Percentiles rank a stretch among this genome's conserved stretches.
These are phyloP conservation scores for Drosophila nigritarsus DNA, from an alignment of 2,888 invertebrate genomes.

Conservation along the genomic window DNA sequence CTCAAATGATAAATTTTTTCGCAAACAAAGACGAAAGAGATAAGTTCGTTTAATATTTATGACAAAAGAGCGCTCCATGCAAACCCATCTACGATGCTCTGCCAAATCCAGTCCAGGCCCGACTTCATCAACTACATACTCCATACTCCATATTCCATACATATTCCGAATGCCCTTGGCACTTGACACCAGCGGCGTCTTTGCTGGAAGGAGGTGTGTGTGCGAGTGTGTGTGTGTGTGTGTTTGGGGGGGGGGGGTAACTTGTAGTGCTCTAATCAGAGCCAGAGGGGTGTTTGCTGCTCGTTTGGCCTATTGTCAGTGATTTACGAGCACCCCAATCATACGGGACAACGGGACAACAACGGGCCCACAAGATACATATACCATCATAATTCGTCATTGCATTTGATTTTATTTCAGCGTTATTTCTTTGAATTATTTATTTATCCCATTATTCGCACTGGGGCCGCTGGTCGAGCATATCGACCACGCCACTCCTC, in stretches of 20 bases:
- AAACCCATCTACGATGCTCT: slow-evolving; percentile 14
- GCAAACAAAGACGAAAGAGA: slow-evolving; percentile 73
- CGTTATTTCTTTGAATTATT: slow-evolving; percentile 78
- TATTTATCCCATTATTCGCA: slow-evolving; percentile 73
- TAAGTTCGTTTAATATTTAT: slow-evolving; percentile 86
- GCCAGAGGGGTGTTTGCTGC: slow-evolving; percentile 45
- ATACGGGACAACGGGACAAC: slow-evolving; percentile 58
- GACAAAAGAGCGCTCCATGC: slow-evolving; percentile 68
- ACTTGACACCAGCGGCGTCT: slow-evolving; percentile 64
- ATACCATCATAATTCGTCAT: slow-evolving; percentile 82
- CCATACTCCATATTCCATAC: slow-evolving; percentile 27
- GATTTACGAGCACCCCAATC: slow-evolving; percentile 84
- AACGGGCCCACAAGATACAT: slow-evolving; percentile 39
- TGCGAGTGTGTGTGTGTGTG: background rate
- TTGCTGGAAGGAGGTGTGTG: background rate
- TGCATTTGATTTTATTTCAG: slow-evolving; percentile 80
- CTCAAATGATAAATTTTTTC: slow-evolving; percentile 80
- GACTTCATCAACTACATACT: slow-evolving; percentile 37
- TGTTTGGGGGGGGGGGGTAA: background rate
- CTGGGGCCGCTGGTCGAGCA: slow-evolving; percentile 12
- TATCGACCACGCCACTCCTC: slow-evolving; percentile 27
- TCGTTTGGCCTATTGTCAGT: slow-evolving; percentile 69
- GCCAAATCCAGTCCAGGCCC: slow-evolving; percentile 7
- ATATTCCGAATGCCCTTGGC: slow-evolving; percentile 73
- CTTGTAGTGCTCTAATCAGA: slow-evolving; percentile 61